Conservation (phyloP, 2,113 vertebrate species). For the Tychaedon coryphoeus region DNA sequence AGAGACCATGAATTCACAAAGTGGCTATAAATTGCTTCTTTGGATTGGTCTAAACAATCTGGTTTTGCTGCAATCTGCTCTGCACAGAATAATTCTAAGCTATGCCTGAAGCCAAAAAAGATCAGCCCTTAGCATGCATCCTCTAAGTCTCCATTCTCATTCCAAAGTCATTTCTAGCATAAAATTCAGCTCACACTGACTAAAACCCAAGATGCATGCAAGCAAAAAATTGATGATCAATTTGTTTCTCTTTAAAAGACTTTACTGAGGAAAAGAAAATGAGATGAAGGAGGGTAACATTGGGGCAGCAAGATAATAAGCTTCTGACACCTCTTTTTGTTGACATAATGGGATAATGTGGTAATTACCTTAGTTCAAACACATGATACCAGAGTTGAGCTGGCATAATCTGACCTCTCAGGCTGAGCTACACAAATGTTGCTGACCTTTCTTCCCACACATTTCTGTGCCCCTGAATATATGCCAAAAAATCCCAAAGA, state of each 20-base stretch:
- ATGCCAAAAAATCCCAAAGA: not conserved
- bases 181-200: not conserved
- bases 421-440: not conserved
- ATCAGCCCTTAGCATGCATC: not conserved
- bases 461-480: not conserved
- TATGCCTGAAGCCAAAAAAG: not conserved
- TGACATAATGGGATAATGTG: not conserved
- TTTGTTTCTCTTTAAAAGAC: not conserved
- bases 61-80: not conserved
- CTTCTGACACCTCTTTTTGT: not conserved
- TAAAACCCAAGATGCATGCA: not conserved
- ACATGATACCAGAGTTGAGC: not conserved
- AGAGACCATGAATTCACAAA: not conserved
- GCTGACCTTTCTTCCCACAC: not conserved
- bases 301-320: not conserved
- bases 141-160: not conserved
- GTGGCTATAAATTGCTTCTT: not conserved
- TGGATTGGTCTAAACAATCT: not conserved
- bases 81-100: not conserved
- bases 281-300: not conserved
- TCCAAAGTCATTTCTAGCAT: not conserved
- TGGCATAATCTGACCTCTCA: not conserved
- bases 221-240: not conserved
- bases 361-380: not conserved
- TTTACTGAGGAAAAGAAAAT: not conserved